Evolutionary conservation across 2,113 vertebrate species (phyloP), one percentile per base, ranked within the genome.

Genomic region (Tenrec ecaudatus): DNA sequence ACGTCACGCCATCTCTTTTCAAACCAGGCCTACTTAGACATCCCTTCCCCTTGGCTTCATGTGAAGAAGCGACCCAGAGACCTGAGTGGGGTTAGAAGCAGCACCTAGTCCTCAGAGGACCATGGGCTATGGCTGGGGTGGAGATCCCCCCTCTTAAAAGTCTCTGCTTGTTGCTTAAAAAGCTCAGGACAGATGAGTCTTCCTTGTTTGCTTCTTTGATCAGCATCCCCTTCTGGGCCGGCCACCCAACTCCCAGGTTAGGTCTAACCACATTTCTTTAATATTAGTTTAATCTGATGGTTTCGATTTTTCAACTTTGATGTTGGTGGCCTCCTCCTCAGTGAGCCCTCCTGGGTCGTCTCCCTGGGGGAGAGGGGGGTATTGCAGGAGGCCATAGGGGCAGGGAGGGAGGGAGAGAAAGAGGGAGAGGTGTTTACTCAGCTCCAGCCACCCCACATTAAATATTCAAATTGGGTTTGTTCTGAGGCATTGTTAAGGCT

Each of bases 391-490:
- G 57, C 38, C 60, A 81, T 82, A 57, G 29, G n/a, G 29, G 84
- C 60, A 84, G 94, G 76, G 75, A 19, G 60, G 62, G 68, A 79
- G 47, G 47, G 47, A 53, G 47, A 53, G 47, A 53, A 10, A 53
- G 47, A 53, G 47, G 11, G 9, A 38, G 90, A 83, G 84, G 29
- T 97, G 80, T 95, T 97, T 95, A 95, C 90, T 84, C 93, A 84
- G 95, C n/a, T 86, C 92, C 91, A 86, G 86, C 93, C 81, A 76
- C 47, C 83, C 90, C 83, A 96, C 96, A 97, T 97, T 95, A 95
- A 95, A 97, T 96, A 97, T 97, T 97, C 97, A 96, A 94, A 96
- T 94, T 77, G 86, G 68, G 93, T 95, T 95, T 95, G 90, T 79
- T 89, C 25, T 29, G 85, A 96, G 81, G 86, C 94, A 97, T 95